phyloP scores from a whole-genome alignment of 23 tunicate species.

The Ascidia mentula region DNA sequence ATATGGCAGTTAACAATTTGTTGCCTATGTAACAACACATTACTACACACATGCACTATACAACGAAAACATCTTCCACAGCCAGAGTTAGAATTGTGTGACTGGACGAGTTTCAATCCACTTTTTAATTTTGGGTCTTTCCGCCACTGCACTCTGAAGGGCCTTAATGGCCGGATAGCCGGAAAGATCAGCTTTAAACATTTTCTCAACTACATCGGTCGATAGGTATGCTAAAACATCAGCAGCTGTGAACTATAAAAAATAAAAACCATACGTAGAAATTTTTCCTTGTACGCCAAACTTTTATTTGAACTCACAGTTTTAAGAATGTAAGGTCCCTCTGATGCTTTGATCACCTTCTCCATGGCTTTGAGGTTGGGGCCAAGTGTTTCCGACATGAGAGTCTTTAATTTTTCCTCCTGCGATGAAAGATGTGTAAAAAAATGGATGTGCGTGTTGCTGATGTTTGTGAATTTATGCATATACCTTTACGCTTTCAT shows the following conservation, averaged over 20 bases:
- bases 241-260: not conserved
- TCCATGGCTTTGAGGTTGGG: not conserved
- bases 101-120: conserved; percentile 36
- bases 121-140: conserved; percentile 23
- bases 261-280: not conserved
- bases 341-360: not conserved
- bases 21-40: no score
- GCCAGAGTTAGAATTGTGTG: no score
- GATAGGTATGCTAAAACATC: not conserved
- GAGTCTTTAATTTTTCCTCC: not conserved
- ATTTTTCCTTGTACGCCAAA: no score
- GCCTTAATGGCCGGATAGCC: not conserved
- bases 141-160: conserved; percentile 24
- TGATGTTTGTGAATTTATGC: no score
- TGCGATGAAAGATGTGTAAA: no score
- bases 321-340: not conserved
- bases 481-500: conserved; percentile 20
- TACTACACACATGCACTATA: no score
- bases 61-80: no score
- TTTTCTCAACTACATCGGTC: not conserved
- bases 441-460: no score
- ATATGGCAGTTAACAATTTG: no score
- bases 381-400: not conserved
- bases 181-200: not conserved
- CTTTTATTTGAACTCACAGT: not conserved